These are phyloP conservation scores for Sinelater perroti DNA, from an alignment of 2,888 invertebrate genomes.

Conservation along the genomic window DNA sequence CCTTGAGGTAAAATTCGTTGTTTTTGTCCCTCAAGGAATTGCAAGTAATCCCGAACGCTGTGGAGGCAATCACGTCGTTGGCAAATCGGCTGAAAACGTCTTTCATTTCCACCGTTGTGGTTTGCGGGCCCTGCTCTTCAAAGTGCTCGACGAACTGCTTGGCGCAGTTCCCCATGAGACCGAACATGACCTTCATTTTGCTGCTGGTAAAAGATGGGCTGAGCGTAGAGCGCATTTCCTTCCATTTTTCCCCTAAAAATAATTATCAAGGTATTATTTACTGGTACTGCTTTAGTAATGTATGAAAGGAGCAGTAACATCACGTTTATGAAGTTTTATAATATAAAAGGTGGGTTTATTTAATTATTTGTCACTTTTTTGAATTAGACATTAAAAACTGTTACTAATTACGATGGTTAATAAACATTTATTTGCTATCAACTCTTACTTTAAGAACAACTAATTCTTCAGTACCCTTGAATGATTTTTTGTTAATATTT, in stretches of 20 bases:
- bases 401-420: too few species aligned
- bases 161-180: slow-evolving; percentile 22
- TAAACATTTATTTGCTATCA: too few species aligned
- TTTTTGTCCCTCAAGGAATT: slow-evolving; percentile 48
- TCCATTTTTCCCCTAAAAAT: slow-evolving; percentile 27
- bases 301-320: too few species aligned
- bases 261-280: too few species aligned
- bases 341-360: too few species aligned
- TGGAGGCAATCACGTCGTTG: slow-evolving; percentile 54
- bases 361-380: too few species aligned
- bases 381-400: too few species aligned
- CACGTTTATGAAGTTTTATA: too few species aligned
- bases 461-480: too few species aligned
- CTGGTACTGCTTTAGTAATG: too few species aligned
- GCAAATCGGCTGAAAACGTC: slow-evolving; percentile 52
- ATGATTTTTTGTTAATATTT: too few species aligned
- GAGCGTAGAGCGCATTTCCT: slow-evolving; percentile 27
- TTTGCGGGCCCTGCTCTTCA: slow-evolving; percentile 22
- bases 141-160: slow-evolving; percentile 48
- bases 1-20: slow-evolving; percentile 49
- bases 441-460: too few species aligned
- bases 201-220: slow-evolving; percentile 32
- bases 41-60: slow-evolving; percentile 53
- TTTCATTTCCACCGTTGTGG: slow-evolving; percentile 45
- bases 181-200: slow-evolving; percentile 38